Evolutionary conservation across 2,113 vertebrate species (phyloP).

Genomic region (Montifringilla adamsi): DNA sequence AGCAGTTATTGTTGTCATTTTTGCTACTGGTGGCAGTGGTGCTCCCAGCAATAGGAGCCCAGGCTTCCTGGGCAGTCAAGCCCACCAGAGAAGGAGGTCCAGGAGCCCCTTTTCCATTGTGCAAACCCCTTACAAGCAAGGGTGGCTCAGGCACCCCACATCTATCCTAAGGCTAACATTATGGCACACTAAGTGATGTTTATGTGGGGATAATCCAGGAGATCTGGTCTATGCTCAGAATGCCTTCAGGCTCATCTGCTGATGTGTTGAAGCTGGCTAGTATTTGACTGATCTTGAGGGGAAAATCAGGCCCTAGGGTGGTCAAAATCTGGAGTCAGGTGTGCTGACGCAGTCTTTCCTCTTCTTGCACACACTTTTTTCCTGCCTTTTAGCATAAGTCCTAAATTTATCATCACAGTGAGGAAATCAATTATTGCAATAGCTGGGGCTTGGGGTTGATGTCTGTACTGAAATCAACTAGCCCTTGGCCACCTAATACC

Average conservation of each 20-base stretch:
- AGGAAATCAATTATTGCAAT: background rate
- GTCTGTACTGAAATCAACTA: background rate
- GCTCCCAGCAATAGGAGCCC: background rate
- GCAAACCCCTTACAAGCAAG: background rate
- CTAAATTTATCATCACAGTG: background rate
- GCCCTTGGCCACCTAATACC: background rate
- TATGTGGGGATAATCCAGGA: background rate
- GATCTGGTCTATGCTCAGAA: background rate
- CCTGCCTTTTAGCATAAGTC: background rate
- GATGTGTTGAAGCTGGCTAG: background rate
- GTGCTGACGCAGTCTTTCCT: background rate
- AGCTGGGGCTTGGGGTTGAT: background rate
- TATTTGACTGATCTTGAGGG: background rate
- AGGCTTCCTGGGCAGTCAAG: background rate
- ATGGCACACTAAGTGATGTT: background rate
- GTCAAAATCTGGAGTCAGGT: background rate
- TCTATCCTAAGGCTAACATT: background rate
- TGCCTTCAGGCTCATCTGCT: background rate
- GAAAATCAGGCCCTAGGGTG: background rate
- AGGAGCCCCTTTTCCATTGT: background rate
- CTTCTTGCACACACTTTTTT: background rate
- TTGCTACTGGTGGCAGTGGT: background rate
- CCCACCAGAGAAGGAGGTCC: background rate
- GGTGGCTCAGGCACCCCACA: rapidly evolving
- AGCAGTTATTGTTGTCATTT: rapidly evolving